Evolutionary conservation across 2,888 invertebrate genomes (phyloP), one percentile per base, ranked within the genome.

Genomic region (Dolichopus griseipennis): DNA sequence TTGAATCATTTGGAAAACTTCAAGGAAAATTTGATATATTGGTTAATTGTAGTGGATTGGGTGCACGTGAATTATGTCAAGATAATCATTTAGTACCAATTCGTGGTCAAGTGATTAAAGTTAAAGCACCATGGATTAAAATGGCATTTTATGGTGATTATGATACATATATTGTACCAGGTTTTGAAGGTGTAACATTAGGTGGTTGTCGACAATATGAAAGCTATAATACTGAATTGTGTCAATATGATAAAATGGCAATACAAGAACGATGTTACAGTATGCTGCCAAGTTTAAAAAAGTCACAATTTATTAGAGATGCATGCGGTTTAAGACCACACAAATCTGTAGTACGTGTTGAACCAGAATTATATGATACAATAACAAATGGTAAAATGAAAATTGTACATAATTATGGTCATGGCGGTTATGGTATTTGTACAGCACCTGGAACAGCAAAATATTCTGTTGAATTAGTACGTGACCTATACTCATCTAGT

Each of bases 341-440:
- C 76, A 85, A 96, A 66, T 83, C 84, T 75, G 83, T 87, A 62
- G 86, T 90, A 27, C 83, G 94, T 73, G 88, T 95, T 71, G 93
- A 92, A 75, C 81, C 84, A 0, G 91, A 92, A 76, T 18, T 83
- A 5, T 67, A 83, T 0, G 75, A 72, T 1, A 75, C 73, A 66
- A 62, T 68, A 34, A 71, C 78, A 15, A 85, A 85, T 1, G 78
- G 83, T 72, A 83, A 78, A 71, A 71, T 83, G 0, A 85, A 87
- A 84, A 84, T 96, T 43, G 89, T 97, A 8, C 97, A 97, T 78
- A 94, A 96, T 80, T 97, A 97, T 77, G 97, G 97, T 0, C 97
- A 97, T 78, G 95, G 96, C 0, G 95, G 95, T 0, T 95, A 95
- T 78, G 97, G 97, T 0, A 90, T 97, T 0, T 91, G 91, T 70